Base-by-base conservation (phyloP, 2,888 invertebrate species). In the Volucella bombylans region DNA sequence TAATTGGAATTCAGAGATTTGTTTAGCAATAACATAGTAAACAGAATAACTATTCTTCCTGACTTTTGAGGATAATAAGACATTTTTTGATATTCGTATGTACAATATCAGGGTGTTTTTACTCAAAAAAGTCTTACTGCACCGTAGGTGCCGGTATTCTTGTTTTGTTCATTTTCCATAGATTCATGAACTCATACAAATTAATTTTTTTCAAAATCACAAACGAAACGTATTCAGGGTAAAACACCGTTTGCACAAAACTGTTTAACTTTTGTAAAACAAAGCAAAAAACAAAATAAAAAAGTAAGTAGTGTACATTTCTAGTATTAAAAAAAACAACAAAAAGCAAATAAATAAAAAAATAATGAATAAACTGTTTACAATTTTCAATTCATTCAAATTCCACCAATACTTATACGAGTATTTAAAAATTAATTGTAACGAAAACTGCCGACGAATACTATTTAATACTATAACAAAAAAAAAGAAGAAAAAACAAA, bases 201-300 rank as follows among this genome's bases (percentile, higher is more conserved):
- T 45, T 38, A 12, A 47, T 45, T 38, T 69, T 8, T 31, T 31
- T 31, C 6, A 6, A 79, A 72, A 54, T 61, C 74, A 76, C 45
- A 69, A 72, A 77, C 64, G 81, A 85, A 85, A 85, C 85, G 77
- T 77, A 71, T 81, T 81, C 85, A 85, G 85, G 85, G 85, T 85
- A 81, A 85, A 62, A 74, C 61, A 76, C 69, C 71, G 72, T 85
- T 81, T 85, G 81, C 85, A 85, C 77, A 85, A 85, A 77, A 69
- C 31, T 45, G 49, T 68, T 61, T 38, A 62, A 57, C 50, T 76
- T 54, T 55, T 23, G 31, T n/a, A 47, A 57, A 72, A 8, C 15
- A 67, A 59, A 67, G 43, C 43, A 59, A 65, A 14, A 57, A 69
- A 73, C 54, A 31, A 45, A 39, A 14, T 64, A 57, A 74, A 73